Conservation (phyloP, 2,888 invertebrate species). For the Harpalus rufipes region DNA sequence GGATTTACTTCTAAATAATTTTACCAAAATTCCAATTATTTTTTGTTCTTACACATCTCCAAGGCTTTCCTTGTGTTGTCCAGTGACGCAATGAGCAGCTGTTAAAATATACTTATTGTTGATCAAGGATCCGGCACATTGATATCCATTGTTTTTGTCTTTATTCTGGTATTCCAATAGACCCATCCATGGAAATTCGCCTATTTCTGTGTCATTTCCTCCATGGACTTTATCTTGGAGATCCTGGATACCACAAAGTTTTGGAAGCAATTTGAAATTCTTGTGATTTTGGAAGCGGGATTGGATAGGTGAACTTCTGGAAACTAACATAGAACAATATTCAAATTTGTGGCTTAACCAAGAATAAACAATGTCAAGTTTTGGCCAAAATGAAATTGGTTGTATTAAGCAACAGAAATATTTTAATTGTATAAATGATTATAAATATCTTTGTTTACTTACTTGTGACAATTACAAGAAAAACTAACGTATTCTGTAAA, state of each 20-base stretch:
- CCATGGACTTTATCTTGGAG: slow-evolving; percentile 39
- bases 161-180: slow-evolving; percentile 71
- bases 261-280: slow-evolving; percentile 32
- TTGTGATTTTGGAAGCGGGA: not conserved
- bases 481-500: not conserved
- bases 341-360: too few species aligned
- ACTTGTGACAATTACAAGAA: not conserved
- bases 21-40: not conserved
- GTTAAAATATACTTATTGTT: slow-evolving; percentile 77
- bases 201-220: slow-evolving; percentile 68
- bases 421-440: not conserved
- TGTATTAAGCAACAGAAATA: too few species aligned
- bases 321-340: slow-evolving; percentile 26
- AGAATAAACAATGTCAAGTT: too few species aligned
- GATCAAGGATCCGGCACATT: slow-evolving; percentile 77
- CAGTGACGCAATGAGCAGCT: slow-evolving; percentile 76
- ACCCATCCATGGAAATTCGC: slow-evolving; percentile 75
- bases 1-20: too few species aligned
- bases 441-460: not conserved
- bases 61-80: slow-evolving; percentile 71
- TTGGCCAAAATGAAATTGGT: too few species aligned
- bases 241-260: slow-evolving; percentile 25
- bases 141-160: slow-evolving; percentile 65
- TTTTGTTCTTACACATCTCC: slow-evolving; percentile 71
- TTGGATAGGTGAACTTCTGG: not conserved